Evolutionary conservation across 2,797 vertebrate species (phyloP), one percentile per base, ranked within the genome.

Genomic region (Okamejei kenojei): DNA sequence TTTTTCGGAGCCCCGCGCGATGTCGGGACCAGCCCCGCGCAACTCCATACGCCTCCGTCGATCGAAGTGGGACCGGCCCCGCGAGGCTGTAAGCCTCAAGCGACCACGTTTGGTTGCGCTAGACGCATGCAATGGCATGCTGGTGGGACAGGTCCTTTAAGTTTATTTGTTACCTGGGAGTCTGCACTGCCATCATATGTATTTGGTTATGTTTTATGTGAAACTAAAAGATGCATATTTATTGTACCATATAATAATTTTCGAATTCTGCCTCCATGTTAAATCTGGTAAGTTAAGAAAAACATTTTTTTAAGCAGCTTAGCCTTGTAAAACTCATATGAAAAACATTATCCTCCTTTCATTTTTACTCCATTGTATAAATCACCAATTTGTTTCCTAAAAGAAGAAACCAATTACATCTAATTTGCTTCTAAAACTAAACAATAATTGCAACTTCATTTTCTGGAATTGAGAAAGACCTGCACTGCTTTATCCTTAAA

Each of bases 401-500:
- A 76, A 74, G 90, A 54, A 29, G 76, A 92, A 73, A 10, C 32
- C 38, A 45, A 76, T 76, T 74, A 92, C 26, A 92, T 74, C 74
- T 92, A 92, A 45, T 73, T 54, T 92, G 68, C 11, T 76, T 13
- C 15, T 74, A 74, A 92, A 74, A 92, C 73, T 71, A 76, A 88
- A 76, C 23, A 92, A 13, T 23, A 23, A 76, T 29, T 92, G 26
- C 71, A 92, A 92, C 17, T 92, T 92, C 68, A 92, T 92, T 91
- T 74, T 92, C 94, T 94, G 63, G 94, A 94, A 94, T 94, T n/a
- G 81, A 93, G 93, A 94, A 84, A 93, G 90, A 38, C 90, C 35
- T 92, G 90, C 3, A 92, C 21, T 76, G 90, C 90, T 95, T 96
- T 96, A 95, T 97, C 96, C 96, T 94, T 95, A 78, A 74, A 93